Base-by-base conservation (phyloP, 2,888 invertebrate genomes). In the Limnephilus rhombicus region DNA sequence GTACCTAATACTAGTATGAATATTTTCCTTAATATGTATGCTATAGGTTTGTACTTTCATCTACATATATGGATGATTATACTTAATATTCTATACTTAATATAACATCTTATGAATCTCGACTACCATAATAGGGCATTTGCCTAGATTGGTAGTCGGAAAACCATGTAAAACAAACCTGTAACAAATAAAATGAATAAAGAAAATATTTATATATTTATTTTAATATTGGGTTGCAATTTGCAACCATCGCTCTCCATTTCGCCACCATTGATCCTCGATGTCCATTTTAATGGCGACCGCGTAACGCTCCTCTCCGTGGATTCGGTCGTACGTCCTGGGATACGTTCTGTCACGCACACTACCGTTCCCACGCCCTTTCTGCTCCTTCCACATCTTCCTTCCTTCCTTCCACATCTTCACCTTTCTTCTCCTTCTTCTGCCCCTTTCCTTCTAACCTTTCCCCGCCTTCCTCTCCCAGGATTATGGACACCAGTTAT, bases 401-500 rank as follows among this genome's bases (percentile, higher is more conserved):
- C n/a, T n/a, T n/a, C n/a, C n/a, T 53, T 68, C 24, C 68, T 68
- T 68, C 68, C 68, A 68, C 2, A 68, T 68, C 68, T 68, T 68
- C 68, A 68, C 68, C 68, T 68, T 68, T 68, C 31, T 31, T 31
- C 18, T 34, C 82, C 82, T 13, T 82, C 82, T 34, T 82, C n/a
- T 29, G 37, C 85, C 85, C 45, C n/a, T 18, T n/a, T 41, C 24
- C 41, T 41, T 41, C 24, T 34, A 18, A n/a, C n/a, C 45, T 34
- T 15, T 41, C 86, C 29, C n/a, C 29, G 45, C 45, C 24, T 41
- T 45, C 29, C 12, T 86, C 85, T 85, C 85, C 34, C 41, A 45
- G 68, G 41, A 45, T 68, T 80, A 24, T 82, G 89, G 92, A 68
- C 90, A 92, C n/a, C 68, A n/a, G 68, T 68, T n/a, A 68, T 68